Evolutionary conservation across 1,140 invertebrate species (phyloP), one percentile per base, ranked within the genome.

Genomic region (Pectinophora gossypiella): DNA sequence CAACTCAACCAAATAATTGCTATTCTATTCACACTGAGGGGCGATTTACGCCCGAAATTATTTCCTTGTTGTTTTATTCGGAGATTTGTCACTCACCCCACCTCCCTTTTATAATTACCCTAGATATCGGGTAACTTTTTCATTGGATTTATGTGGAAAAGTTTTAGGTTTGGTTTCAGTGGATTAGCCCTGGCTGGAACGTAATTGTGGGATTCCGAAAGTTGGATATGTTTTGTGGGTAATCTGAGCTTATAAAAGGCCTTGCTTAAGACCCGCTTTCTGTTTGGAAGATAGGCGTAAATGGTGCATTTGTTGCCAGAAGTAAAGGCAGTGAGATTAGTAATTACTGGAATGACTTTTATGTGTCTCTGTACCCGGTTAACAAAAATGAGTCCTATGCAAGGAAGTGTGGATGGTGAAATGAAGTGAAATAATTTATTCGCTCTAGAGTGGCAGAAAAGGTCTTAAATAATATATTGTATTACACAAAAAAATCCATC

Each of bases 51-150:
- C 56, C 56, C 68, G 71, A 80, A 88, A 88, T 87, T 86, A 88
- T 87, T 87, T 88, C 83, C 85, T 85, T 88, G 87, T 88, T 88
- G 84, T 86, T 88, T 88, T 87, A 88, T 87, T 82, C 73, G 81
- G 70, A 78, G 81, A 85, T 87, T 84, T 87, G 78, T 82, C 83
- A 85, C 76, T 81, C 71, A 70, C 71, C 64, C 72, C 73, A 62
- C 61, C 72, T 72, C 64, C 63, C 72, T 79, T 82, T 77, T 84
- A 83, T 86, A 86, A 85, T 87, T 87, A 77, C 72, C 67, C 67
- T 47, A 68, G 75, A 81, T 82, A 80, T 83, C 74, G 75, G 66
- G 72, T 72, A 85, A 82, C 75, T 85, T 85, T 85, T 82, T 77
- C 69, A 74, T 74, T 62, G 68, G 68, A 77, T 85, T 82, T 82